Evolutionary conservation across 2,797 vertebrate species (phyloP).

Genomic region (Anomalospiza imberbis): DNA sequence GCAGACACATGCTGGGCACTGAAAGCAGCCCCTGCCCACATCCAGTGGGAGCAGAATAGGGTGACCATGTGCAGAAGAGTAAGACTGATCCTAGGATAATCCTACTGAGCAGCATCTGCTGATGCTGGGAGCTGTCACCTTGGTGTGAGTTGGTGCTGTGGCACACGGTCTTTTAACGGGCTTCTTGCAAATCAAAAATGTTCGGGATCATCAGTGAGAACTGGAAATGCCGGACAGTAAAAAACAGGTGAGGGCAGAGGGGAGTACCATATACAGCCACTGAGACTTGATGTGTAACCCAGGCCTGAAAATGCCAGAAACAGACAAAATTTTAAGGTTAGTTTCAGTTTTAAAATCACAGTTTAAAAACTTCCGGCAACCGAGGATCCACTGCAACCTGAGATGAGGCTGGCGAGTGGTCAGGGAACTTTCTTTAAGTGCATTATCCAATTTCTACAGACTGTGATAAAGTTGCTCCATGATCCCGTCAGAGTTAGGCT

Average conservation of each 20-base stretch:
- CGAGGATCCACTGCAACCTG: rapidly evolving
- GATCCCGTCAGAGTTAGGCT: neutral
- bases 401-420: neutral
- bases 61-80: neutral
- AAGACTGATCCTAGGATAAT: neutral
- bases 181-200: neutral
- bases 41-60: neutral
- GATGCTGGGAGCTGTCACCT: neutral
- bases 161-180: neutral
- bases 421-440: neutral
- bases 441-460: neutral
- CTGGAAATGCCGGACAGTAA: neutral
- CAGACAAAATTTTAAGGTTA: neutral
- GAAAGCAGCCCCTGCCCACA: neutral
- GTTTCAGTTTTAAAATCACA: neutral
- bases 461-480: neutral
- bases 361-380: neutral
- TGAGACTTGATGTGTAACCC: neutral
- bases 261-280: rapidly evolving
- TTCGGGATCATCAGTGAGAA: neutral
- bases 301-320: neutral
- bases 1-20: rapidly evolving
- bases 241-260: neutral
- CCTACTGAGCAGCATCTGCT: neutral
- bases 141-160: neutral